Evolutionary conservation across 2,113 vertebrate genomes (phyloP), one percentile per base, ranked within the genome.

Genomic region (Callionymus lyra): DNA sequence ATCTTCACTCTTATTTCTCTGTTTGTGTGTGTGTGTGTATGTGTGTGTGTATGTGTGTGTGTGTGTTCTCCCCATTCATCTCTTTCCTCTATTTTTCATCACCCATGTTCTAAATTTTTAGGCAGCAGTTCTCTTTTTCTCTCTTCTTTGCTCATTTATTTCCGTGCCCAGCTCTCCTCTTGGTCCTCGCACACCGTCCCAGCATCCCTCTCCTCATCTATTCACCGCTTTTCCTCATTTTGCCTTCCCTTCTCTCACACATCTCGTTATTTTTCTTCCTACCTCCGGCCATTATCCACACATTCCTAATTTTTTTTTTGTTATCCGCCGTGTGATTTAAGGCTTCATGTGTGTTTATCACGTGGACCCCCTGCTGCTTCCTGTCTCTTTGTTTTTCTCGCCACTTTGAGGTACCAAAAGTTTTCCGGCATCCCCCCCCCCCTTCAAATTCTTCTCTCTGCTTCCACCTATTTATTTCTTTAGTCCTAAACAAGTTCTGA

Each of bases 181-280:
- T 34, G 31, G 36, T 44, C 52, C 21, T 17, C 47, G 19, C 54
- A 42, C 13, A 50, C 59, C 16, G 45, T 42, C 51, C 57, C 37
- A 48, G 47, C 53, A 13, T 49, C 49, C 21, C 32, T 44, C 38
- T 15, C n/a, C 49, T 65, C 55, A 27, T 40, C 36, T 36, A 18
- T 49, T 38, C 43, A 33, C 11, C 38, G 43, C 41, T 43, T 40
- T 37, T 34, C 38, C 41, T 8, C 2, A 14, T 32, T 16, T 16
- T 12, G 9, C 33, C 8, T 44, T 15, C 49, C 38, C 46, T 59
- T 57, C 37, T 56, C 43, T 14, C 51, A 38, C 47, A 38, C 47
- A 50, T 44, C 70, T 77, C 53, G 27, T 74, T 74, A 71, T 76
- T 66, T 70, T 27, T 27, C 21, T 53, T 16, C 0, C 46, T 47